Conservation (phyloP, 2,113 vertebrate genomes). For the Callocephalon fimbriatum region DNA sequence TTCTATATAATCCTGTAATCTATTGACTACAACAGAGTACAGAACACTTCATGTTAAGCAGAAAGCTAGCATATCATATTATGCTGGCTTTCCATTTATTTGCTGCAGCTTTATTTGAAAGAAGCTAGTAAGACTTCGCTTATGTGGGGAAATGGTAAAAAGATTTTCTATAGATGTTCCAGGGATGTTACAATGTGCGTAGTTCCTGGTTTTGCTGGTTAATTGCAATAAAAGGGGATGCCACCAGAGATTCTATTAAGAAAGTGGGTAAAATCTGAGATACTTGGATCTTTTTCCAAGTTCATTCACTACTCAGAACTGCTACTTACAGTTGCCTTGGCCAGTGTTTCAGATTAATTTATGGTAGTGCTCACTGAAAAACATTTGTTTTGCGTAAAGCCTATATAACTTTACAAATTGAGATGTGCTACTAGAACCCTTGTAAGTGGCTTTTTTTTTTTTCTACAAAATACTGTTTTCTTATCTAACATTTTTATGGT, state of each 20-base stretch:
- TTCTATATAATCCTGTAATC: neutral
- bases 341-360: neutral
- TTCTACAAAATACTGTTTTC: neutral
- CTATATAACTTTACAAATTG: neutral
- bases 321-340: neutral
- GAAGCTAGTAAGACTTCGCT: neutral
- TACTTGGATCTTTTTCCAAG: neutral
- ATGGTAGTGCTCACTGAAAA: neutral
- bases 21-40: neutral
- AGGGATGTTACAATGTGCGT: neutral
- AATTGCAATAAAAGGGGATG: neutral
- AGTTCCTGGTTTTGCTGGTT: neutral
- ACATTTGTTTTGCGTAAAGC: neutral
- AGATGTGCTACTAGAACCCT: neutral
- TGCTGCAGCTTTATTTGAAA: neutral
- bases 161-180: neutral
- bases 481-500: neutral
- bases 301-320: neutral
- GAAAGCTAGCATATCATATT: neutral
- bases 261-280: neutral
- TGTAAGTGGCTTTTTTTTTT: neutral
- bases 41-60: neutral
- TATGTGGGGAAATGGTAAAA: neutral
- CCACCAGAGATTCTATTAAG: neutral
- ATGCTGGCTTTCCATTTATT: neutral